phyloP scores from a whole-genome alignment of 2,113 vertebrate genomes.

The Rhegmatorhina hoffmannsi region DNA sequence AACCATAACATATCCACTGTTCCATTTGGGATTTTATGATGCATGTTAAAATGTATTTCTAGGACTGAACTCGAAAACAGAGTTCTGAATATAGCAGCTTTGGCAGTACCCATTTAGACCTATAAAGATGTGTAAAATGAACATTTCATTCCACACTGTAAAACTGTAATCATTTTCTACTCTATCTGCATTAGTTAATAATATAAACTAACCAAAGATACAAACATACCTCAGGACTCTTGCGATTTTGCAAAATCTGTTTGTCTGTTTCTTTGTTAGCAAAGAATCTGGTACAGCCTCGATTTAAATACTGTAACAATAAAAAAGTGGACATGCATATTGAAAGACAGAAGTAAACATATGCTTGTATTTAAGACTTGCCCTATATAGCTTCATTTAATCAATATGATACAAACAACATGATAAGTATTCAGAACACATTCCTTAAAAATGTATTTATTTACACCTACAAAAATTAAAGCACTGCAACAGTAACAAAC shows the following conservation, averaged over 20 bases:
- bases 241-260: slow-evolving; percentile 91
- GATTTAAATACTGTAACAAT: slow-evolving; percentile 88
- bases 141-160: slow-evolving; percentile 27
- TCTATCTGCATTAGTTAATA: not conserved
- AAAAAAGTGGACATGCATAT: not conserved
- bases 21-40: not conserved
- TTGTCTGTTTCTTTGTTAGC: slow-evolving; percentile 94
- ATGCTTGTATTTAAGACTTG: not conserved
- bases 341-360: not conserved
- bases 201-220: not conserved
- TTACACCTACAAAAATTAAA: not conserved
- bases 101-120: not conserved
- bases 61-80: not conserved
- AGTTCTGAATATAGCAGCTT: not conserved
- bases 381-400: not conserved
- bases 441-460: not conserved
- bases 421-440: not conserved
- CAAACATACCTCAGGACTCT: slow-evolving; percentile 90
- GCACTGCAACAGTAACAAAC: not conserved
- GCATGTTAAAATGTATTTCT: not conserved
- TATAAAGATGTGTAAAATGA: slow-evolving; percentile 51
- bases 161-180: not conserved
- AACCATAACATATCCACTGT: not conserved
- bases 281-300: slow-evolving; percentile 95
- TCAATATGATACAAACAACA: not conserved